Evolutionary conservation across 2,797 vertebrate species (phyloP).

Genomic region (Sebastes jordani): DNA sequence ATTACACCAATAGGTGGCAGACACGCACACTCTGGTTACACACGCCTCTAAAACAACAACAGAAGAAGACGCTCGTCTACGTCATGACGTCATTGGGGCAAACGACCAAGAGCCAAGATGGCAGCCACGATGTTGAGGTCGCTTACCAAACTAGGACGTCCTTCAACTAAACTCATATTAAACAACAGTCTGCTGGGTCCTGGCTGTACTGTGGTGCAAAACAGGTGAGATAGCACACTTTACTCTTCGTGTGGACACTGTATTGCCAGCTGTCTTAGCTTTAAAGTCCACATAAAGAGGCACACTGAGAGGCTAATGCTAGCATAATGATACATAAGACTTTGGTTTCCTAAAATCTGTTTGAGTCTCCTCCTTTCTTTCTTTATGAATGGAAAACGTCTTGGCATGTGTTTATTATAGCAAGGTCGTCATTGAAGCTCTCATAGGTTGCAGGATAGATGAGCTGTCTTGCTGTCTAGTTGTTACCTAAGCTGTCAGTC

Average conservation of each 20-base stretch:
- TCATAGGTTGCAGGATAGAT: fast-evolving
- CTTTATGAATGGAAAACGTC: not conserved
- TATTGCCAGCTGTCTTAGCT: fast-evolving
- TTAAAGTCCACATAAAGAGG: not conserved
- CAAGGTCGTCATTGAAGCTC: not conserved
- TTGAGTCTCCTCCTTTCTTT: fast-evolving
- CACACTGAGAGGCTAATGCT: constrained; percentile 24
- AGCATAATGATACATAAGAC: constrained; percentile 38
- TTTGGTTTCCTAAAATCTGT: not conserved
- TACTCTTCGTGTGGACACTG: fast-evolving
- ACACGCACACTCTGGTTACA: fast-evolving
- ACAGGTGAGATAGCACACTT: constrained; percentile 65
- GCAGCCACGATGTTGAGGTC: constrained; percentile 84
- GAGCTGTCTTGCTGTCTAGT: not conserved
- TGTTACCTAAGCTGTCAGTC: not conserved
- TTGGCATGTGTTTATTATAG: fast-evolving
- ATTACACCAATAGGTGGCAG: constrained; percentile 28
- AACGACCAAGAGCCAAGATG: constrained; percentile 74
- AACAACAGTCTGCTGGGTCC: constrained; percentile 65
- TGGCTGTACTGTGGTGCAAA: constrained; percentile 75
- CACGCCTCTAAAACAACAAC: fast-evolving
- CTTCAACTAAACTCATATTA: constrained; percentile 81
- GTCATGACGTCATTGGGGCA: constrained; percentile 3
- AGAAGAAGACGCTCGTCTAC: not conserved
- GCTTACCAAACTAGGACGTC: constrained; percentile 81